Percentiles rank a stretch among this genome's conserved stretches.
phyloP scores from a whole-genome alignment of 1,140 invertebrate species.

The Procambarus virginalis region DNA sequence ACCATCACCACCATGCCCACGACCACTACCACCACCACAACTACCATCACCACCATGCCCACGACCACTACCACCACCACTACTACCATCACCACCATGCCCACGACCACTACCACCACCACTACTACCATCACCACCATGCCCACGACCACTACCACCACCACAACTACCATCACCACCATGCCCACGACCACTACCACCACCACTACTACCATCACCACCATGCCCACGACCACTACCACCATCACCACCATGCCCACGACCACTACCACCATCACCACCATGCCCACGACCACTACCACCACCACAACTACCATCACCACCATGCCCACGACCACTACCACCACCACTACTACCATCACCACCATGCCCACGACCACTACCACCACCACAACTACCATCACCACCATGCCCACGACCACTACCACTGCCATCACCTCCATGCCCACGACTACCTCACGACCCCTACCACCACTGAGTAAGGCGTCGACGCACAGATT shows the following conservation, averaged over 20 bases:
- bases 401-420: neutral
- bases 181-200: neutral
- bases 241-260: neutral
- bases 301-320: neutral
- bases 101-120: neutral
- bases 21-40: no score
- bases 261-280: conserved; percentile 1
- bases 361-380: neutral
- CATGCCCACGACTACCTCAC: no score
- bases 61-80: neutral
- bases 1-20: no score
- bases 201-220: conserved; percentile 9
- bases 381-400: neutral
- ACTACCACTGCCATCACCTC: no score
- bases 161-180: neutral
- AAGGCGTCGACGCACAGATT: no score
- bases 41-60: no score
- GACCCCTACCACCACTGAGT: no score
- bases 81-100: neutral
- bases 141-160: neutral
- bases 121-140: neutral
- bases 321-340: neutral
- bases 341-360: neutral
- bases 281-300: neutral
- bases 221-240: neutral